phyloP scores from a whole-genome alignment of 2,113 vertebrate species.

The Cebus imitator region DNA sequence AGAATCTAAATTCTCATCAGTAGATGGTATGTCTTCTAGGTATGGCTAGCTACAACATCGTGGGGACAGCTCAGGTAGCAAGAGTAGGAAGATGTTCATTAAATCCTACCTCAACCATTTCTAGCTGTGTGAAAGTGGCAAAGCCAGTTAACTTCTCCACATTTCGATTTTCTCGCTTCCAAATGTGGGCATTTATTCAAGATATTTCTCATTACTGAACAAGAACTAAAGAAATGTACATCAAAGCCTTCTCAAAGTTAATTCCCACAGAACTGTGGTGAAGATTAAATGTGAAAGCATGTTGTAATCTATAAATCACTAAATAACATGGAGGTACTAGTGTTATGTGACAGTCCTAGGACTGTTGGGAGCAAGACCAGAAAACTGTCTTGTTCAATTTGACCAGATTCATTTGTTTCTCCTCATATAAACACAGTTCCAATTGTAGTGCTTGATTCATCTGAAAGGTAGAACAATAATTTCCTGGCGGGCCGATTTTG shows the following conservation, averaged over 20 bases:
- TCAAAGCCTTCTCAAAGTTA: not conserved
- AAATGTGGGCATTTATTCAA: not conserved
- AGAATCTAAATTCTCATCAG: not conserved
- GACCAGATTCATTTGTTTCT: not conserved
- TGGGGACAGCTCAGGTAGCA: not conserved
- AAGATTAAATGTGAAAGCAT: not conserved
- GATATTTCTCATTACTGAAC: not conserved
- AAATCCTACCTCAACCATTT: not conserved
- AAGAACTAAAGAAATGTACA: not conserved
- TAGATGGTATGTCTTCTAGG: not conserved
- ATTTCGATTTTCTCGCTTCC: not conserved
- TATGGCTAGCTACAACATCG: not conserved
- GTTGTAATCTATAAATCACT: not conserved
- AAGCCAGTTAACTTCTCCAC: not conserved
- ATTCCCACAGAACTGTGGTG: not conserved
- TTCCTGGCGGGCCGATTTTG: fast-evolving
- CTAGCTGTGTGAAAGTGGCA: not conserved
- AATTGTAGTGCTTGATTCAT: not conserved
- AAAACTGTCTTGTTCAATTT: not conserved
- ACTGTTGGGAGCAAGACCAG: not conserved
- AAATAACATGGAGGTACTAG: not conserved
- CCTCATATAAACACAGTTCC: not conserved
- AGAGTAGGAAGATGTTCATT: not conserved
- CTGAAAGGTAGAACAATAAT: not conserved
- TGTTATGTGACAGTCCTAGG: not conserved